A percentile compares a stretch with the other conserved stretches of the same genome.
Conservation (phyloP, 2,113 vertebrate species). For the Arizona elegans region DNA sequence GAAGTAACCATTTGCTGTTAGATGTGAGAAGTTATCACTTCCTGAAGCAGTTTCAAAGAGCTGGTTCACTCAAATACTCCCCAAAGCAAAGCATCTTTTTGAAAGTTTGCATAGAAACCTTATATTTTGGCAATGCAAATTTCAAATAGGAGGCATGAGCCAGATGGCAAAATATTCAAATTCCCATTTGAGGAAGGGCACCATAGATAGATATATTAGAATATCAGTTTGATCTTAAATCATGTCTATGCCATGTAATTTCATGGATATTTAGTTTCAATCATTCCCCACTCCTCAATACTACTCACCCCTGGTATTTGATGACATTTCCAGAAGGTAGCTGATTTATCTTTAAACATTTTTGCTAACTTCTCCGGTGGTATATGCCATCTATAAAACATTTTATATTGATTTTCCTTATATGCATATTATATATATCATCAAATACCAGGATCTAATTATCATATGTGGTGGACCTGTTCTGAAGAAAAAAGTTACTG, state of each 20-base stretch:
- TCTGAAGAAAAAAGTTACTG: too few relatives aligned
- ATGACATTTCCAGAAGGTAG: too few relatives aligned
- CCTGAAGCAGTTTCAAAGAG: background rate
- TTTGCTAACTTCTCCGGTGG: too few relatives aligned
- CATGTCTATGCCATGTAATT: background rate
- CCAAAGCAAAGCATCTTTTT: background rate
- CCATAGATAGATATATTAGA: background rate
- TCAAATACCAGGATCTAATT: too few relatives aligned
- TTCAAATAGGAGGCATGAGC: background rate
- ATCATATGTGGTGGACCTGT: too few relatives aligned
- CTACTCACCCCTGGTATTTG: conserved; percentile 72
- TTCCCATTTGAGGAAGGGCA: background rate
- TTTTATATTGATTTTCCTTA: too few relatives aligned
- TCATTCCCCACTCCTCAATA: background rate
- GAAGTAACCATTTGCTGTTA: background rate
- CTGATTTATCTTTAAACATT: too few relatives aligned
- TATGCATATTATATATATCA: too few relatives aligned
- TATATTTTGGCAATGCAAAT: background rate
- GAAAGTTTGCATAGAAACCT: background rate
- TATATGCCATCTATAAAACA: too few relatives aligned
- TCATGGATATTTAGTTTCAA: background rate
- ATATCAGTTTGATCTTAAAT: background rate
- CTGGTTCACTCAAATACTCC: background rate
- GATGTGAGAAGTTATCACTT: background rate
- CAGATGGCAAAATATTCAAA: background rate